phyloP scores from a whole-genome alignment of 2,113 vertebrate genomes.

The Amazona guildingii region DNA sequence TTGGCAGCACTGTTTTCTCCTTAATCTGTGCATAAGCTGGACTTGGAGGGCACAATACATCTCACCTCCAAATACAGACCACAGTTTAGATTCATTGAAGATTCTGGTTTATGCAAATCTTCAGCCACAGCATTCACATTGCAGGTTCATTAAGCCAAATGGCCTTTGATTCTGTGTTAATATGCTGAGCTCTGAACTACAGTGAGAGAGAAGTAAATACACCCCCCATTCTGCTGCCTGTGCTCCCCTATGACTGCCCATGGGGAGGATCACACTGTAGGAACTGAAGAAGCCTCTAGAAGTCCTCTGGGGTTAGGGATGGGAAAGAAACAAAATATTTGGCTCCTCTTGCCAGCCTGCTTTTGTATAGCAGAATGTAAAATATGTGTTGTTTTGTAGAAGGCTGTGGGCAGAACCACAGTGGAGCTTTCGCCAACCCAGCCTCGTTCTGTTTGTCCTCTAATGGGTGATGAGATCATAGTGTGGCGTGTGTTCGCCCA shows the following conservation, averaged over 20 bases:
- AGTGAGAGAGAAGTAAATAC: not conserved
- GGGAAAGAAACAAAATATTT: not conserved
- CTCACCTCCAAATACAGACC: not conserved
- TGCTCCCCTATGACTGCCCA: not conserved
- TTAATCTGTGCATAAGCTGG: not conserved
- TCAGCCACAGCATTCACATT: not conserved
- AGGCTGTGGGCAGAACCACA: constrained; percentile 46
- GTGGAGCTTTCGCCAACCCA: not conserved
- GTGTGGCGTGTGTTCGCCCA: not conserved
- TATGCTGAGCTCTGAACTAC: not conserved
- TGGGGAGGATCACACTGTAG: not conserved
- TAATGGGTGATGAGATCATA: constrained; percentile 58
- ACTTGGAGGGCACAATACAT: not conserved
- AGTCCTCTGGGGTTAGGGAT: not conserved
- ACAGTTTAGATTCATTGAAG: not conserved
- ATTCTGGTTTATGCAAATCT: not conserved
- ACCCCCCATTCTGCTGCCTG: not conserved
- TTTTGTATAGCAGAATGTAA: not conserved
- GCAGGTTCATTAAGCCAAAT: not conserved
- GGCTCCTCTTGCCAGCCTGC: not conserved
- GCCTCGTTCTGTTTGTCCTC: constrained; percentile 47
- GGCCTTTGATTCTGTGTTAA: not conserved
- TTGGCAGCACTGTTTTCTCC: not conserved
- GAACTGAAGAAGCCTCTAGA: not conserved
- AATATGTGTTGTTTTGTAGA: not conserved